Percentiles rank a stretch among this genome's conserved stretches.
Conservation (phyloP, 1,140 invertebrate species). For the Hydropsyche tenuis region DNA sequence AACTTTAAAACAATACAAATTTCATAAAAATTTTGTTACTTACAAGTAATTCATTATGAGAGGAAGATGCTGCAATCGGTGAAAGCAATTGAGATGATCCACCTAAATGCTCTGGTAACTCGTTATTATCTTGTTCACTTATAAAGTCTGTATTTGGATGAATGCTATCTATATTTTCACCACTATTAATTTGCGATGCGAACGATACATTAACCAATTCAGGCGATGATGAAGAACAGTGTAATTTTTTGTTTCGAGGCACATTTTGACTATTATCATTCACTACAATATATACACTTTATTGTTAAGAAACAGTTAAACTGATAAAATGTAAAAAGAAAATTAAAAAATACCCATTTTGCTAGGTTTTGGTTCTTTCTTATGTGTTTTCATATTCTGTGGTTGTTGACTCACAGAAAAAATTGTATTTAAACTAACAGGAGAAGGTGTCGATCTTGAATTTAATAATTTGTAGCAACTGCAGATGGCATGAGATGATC, state of each 20-base stretch:
- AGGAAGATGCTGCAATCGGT: constrained; percentile 18
- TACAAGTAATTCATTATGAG: no score
- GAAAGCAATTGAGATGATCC: constrained; percentile 1
- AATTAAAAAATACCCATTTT: constrained; percentile 38
- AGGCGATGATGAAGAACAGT: constrained; percentile 45
- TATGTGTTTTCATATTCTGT: constrained; percentile 22
- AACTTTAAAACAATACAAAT: no score
- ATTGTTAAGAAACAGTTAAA: not conserved
- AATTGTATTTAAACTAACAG: constrained; percentile 47
- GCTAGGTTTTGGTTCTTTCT: constrained; percentile 35
- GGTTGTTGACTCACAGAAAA: constrained; percentile 38
- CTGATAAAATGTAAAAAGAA: constrained; percentile 25
- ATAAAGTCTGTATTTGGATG: not conserved
- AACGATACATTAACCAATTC: constrained; percentile 35
- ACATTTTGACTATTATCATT: constrained; percentile 35
- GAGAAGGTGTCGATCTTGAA: constrained; percentile 37
- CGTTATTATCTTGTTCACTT: not conserved
- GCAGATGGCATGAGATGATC: constrained; percentile 37
- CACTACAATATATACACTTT: no score
- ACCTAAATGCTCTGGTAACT: constrained; percentile 25
- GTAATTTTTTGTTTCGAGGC: constrained; percentile 1
- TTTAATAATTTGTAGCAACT: constrained; percentile 41
- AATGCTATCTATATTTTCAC: not conserved
- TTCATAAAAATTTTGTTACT: no score
- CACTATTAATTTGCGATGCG: not conserved